phyloP scores from a whole-genome alignment of 2,113 vertebrate species.

The Pseudopodoces humilis region DNA sequence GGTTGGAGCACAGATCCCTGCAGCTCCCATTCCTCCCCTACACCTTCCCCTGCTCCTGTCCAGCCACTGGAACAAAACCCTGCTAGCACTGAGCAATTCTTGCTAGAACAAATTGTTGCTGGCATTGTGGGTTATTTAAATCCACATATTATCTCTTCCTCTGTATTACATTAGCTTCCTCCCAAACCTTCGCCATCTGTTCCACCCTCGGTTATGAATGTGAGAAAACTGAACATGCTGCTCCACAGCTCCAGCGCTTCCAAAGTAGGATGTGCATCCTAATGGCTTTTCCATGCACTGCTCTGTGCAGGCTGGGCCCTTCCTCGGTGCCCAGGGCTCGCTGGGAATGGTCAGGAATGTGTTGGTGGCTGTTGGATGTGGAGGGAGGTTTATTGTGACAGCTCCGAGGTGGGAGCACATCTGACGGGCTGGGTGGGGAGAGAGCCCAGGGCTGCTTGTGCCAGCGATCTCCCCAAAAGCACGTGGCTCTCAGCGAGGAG shows the following conservation, averaged over 20 bases:
- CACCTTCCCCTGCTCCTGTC: background rate
- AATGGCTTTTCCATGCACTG: background rate
- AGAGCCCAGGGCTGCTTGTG: background rate
- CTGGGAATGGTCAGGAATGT: background rate
- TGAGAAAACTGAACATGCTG: slow-evolving; percentile 67
- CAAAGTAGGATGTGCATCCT: slow-evolving; percentile 47
- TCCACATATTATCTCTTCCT: slow-evolving; percentile 63
- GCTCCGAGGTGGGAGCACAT: background rate
- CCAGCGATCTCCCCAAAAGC: rapidly evolving
- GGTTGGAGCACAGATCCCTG: background rate
- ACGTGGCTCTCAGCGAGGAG: rapidly evolving
- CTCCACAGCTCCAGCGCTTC: slow-evolving; percentile 43
- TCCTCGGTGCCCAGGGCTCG: rapidly evolving
- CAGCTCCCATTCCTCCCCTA: background rate
- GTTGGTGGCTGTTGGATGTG: rapidly evolving
- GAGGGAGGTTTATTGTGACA: background rate
- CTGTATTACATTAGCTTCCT: slow-evolving; percentile 66
- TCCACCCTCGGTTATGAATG: slow-evolving; percentile 67
- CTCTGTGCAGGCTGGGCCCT: background rate
- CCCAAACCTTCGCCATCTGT: slow-evolving; percentile 72
- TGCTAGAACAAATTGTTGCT: slow-evolving; percentile 66
- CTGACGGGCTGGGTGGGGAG: background rate
- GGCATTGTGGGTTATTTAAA: slow-evolving; percentile 68
- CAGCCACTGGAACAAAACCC: slow-evolving; percentile 1
- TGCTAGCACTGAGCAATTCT: background rate